Evolutionary conservation across 2,113 vertebrate genomes (phyloP).

Genomic region (Corythaixoides concolor): DNA sequence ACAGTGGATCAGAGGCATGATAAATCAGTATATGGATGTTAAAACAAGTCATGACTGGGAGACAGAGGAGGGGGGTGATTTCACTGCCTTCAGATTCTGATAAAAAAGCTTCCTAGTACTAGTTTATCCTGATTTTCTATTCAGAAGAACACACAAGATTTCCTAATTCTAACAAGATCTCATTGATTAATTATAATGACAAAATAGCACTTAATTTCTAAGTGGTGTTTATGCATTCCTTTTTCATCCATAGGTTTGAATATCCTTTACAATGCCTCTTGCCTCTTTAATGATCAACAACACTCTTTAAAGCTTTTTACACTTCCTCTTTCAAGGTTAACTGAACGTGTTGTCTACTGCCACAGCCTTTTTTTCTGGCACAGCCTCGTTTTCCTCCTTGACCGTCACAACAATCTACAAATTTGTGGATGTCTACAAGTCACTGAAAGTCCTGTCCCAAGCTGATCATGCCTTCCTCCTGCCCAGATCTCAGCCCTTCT

Average conservation of each 20-base stretch:
- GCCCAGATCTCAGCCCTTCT: background rate
- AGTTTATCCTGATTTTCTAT: background rate
- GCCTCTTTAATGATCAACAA: background rate
- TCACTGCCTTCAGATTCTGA: background rate
- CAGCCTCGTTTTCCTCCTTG: background rate
- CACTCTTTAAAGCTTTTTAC: background rate
- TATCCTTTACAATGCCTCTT: background rate
- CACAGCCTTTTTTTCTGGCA: background rate
- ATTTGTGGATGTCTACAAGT: background rate
- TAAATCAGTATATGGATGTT: background rate
- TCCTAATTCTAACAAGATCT: background rate
- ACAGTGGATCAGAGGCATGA: background rate
- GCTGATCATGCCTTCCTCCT: background rate
- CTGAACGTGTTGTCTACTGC: background rate
- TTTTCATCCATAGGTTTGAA: background rate
- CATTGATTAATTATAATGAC: background rate
- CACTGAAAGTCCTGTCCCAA: background rate
- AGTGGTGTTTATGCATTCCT: background rate
- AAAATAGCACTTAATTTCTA: background rate
- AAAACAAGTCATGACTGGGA: background rate
- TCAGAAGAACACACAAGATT: background rate
- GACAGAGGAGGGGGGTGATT: background rate
- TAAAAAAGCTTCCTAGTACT: background rate
- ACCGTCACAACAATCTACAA: background rate
- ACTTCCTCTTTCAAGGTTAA: background rate